Percentiles rank a stretch among this genome's conserved stretches.
Conservation (phyloP, 1,140 invertebrate genomes). For the Leptopilina boulardi region DNA sequence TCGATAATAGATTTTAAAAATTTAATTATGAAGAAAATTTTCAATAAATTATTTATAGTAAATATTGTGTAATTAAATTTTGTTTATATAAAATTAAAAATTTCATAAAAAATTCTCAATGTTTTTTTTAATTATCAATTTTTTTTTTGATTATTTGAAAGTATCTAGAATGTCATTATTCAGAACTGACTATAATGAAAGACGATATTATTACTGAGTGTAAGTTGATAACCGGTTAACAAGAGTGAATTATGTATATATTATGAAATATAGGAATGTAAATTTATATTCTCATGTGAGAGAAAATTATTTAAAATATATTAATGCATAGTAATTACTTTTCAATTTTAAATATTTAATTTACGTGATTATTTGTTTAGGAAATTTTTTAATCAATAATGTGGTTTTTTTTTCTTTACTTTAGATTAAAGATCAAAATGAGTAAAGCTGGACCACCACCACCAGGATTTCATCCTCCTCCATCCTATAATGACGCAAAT, state of each 20-base stretch:
- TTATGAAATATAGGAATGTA: neutral
- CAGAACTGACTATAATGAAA: neutral
- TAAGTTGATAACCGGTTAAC: neutral
- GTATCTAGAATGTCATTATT: no score
- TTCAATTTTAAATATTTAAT: neutral
- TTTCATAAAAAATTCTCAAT: no score
- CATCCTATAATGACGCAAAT: conserved; percentile 43
- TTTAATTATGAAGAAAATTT: no score
- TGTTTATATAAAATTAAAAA: no score
- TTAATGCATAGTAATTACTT: neutral
- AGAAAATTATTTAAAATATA: neutral
- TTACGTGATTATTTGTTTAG: neutral
- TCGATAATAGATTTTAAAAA: no score
- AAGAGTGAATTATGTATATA: neutral
- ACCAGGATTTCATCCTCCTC: conserved; percentile 48
- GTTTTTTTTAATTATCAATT: no score
- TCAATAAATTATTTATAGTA: no score
- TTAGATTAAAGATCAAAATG: neutral
- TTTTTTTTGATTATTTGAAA: no score
- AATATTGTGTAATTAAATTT: no score
- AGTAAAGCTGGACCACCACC: conserved; percentile 42
- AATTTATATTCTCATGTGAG: neutral
- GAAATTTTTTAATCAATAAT: neutral
- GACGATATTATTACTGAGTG: neutral
- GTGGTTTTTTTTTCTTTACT: neutral